Evolutionary conservation across 1,140 invertebrate species (phyloP), one percentile per base, ranked within the genome.

Genomic region (Atta cephalotes): DNA sequence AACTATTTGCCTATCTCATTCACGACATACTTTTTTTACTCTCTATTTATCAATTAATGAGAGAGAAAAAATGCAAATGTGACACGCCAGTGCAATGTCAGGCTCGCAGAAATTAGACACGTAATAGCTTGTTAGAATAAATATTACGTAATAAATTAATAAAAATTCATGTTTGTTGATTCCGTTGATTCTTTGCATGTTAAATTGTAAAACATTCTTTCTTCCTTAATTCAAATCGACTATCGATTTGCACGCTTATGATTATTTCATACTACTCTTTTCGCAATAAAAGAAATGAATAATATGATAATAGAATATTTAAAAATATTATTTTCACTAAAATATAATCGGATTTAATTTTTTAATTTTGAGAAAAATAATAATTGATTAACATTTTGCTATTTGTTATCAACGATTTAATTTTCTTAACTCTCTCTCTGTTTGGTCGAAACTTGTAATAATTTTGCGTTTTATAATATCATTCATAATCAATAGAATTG

Each of bases 81-180:
- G 2, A 25, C 25, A 62, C 39, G 12, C 9, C 35, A 39, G 21
- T 68, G n/a, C 18, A n/a, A 70, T 18, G 21, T 45, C 35, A 60
- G 9, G 4, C 35, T 39, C 25, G 12, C 14, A 63, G 31, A 66
- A 66, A 39, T 39, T 0, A 21, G 4, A 39, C 10, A 66, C 12
- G 6, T 12, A 35, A 10, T 3, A 28, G 9, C 9, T 35, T 39
- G 31, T 66, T 66, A 18, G 10, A 70, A 51, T 70, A 70, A 70
- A 70, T 51, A 45, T 45, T 45, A 28, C 2, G 16, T 62, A 12
- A 62, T 39, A 49, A 70, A 70, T 70, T 7, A 45, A 68, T 25
- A 3, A 58, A 74, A 74, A 74, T 21, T 74, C 18, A 56, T 16
- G 53, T 71, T 51, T 35, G 14, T 72, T 72, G 12, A 18, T 21